Evolutionary conservation across 2,113 vertebrate genomes (phyloP).

Genomic region (Gallinago media): DNA sequence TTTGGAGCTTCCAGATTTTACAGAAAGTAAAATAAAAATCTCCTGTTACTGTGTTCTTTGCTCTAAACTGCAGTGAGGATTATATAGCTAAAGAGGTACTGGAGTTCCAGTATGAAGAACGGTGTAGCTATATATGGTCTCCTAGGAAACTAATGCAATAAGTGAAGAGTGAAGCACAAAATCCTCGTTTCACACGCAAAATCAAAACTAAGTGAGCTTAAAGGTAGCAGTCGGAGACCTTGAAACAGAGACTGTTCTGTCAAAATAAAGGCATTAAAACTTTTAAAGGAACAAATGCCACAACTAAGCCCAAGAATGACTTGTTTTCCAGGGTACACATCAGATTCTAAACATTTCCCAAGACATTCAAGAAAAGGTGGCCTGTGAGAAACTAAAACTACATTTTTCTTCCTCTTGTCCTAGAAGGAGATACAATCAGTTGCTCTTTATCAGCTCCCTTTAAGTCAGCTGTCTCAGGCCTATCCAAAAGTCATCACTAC

Average conservation of each 20-base stretch:
- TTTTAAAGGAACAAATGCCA: neutral
- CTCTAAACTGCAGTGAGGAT: neutral
- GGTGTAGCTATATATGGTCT: neutral
- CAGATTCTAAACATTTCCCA: neutral
- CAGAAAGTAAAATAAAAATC: neutral
- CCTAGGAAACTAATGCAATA: conserved; percentile 4
- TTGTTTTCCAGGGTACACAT: neutral
- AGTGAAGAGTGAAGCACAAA: neutral
- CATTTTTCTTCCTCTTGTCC: neutral
- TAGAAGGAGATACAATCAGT: neutral
- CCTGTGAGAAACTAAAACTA: neutral
- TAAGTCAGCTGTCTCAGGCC: neutral
- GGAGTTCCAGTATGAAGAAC: neutral
- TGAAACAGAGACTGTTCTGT: conserved; percentile 1
- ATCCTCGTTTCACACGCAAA: neutral
- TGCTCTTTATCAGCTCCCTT: neutral
- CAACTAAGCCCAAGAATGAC: neutral
- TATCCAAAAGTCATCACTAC: neutral
- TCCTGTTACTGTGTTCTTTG: neutral
- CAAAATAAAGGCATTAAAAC: neutral
- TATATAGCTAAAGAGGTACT: neutral
- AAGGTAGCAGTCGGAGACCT: neutral
- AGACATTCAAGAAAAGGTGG: neutral
- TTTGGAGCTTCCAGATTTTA: neutral
- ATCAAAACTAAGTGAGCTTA: neutral